Base-by-base conservation (phyloP, 2,797 vertebrate species). In the Hafferia zeledoni region DNA sequence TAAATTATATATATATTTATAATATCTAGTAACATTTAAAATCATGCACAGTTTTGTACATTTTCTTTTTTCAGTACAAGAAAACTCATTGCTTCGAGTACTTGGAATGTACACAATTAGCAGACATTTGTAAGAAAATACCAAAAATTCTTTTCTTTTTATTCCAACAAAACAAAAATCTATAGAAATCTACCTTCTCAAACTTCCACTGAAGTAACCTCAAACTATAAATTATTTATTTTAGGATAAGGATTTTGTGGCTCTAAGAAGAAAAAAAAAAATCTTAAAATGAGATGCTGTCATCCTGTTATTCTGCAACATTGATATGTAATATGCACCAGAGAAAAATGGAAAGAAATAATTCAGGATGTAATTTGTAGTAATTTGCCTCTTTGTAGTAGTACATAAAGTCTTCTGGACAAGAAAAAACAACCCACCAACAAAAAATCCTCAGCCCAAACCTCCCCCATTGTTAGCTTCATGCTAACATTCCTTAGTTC, bases 1-100 rank as follows among this genome's bases (percentile, higher is more conserved):
- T 98, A 98, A 98, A 99, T 99, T 98, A 98, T 97, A 98, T 97
- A 98, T 97, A 98, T 97, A 98, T 83, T 97, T 97, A 98, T 94
- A 97, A 98, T 97, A 96, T 98, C 97, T 98, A 98, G 95, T 96
- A 97, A 98, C 95, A 97, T 97, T 97, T 96, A 95, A 97, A 96
- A 96, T 96, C 96, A 97, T 95, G 93, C 88, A 94, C 96, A 97
- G 95, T 96, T 96, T 96, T 97, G 97, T 95, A 96, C 87, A 97
- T 97, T 97, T 97, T 97, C 53, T 95, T 85, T 74, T 89, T 94
- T 95, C 83, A 96, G 95, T 96, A 96, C 92, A 92, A 74, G 96
- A 97, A 96, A 97, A 92, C 83, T 78, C 68, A 82, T 93, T 4
- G 86, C 74, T 96, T 97, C 89, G 72, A 95, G 97, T 97, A 97